phyloP scores from a whole-genome alignment of 2,888 invertebrate species.

The Gymnoscelis rufifasciata region DNA sequence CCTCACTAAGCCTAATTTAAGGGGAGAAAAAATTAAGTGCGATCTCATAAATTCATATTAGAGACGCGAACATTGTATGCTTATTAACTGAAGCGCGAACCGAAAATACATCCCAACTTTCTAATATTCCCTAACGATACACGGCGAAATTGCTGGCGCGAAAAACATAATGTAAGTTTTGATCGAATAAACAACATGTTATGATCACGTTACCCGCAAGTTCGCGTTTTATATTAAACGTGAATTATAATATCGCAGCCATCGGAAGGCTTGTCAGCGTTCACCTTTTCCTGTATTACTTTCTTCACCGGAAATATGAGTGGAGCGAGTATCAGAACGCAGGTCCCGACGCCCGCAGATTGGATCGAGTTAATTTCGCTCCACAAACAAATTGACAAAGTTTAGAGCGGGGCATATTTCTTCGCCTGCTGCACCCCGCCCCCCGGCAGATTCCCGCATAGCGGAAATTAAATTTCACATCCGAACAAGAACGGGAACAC shows the following conservation, averaged over 20 bases:
- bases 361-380: constrained; percentile 79
- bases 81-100: constrained; percentile 23
- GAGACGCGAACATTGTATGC: constrained; percentile 20
- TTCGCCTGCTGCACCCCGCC: constrained; percentile 52
- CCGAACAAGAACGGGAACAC: constrained; percentile 71
- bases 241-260: constrained; percentile 25
- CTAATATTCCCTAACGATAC: constrained; percentile 21
- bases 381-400: constrained; percentile 80
- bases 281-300: constrained; percentile 50
- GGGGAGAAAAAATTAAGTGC: constrained; percentile 30
- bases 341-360: constrained; percentile 70
- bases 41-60: constrained; percentile 30
- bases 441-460: constrained; percentile 68
- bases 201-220: constrained; percentile 30
- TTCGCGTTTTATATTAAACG: constrained; percentile 30
- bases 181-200: constrained; percentile 34
- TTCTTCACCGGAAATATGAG: constrained; percentile 57
- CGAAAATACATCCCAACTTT: constrained; percentile 20
- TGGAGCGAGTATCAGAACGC: constrained; percentile 54
- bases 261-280: constrained; percentile 33
- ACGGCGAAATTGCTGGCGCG: constrained; percentile 28
- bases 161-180: constrained; percentile 33
- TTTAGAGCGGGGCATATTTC: constrained; percentile 78
- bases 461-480: constrained; percentile 80
- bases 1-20: constrained; percentile 43